Base-by-base conservation (phyloP, 1,140 invertebrate genomes). In the Heliothis virescens region DNA sequence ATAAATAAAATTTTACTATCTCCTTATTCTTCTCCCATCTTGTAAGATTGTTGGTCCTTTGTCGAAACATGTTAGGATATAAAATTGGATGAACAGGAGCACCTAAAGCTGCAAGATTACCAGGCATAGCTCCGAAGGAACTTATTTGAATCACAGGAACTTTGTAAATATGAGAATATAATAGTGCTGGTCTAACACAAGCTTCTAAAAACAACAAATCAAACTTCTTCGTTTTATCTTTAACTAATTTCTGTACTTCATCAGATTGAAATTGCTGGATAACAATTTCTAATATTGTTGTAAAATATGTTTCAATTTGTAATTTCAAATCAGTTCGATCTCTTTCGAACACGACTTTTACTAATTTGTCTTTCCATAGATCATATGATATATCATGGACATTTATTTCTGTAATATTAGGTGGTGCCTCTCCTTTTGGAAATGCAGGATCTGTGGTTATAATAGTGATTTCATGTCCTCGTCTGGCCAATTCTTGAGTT, bases 401-500 rank as follows among this genome's bases (percentile, higher is more conserved):
- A 55, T 90, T 80, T 0, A 90, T 84, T 87, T 90, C 87, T 67
- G 69, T 88, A 10, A 90, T 76, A 79, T 90, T 89, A 2, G 57
- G 48, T n/a, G 84, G 85, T 16, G 81, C 29, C 62, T 85, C 13
- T 5, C 83, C 82, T 21, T 89, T 85, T 50, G 82, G 50, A 26
- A 78, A 85, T 0, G 76, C 82, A 9, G 91, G 92, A 83, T 92
- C 83, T 11, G 89, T 73, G 34, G 93, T 94, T 3, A 93, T 83
- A 0, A 91, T 81, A 15, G 92, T 90, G 0, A 96, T 82, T 75
- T 95, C 89, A 82, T 96, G 95, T 11, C 95, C 95, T 63, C 90
- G 83, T 63, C 88, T 90, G 0, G 87, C 90, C 47, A 96, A 82
- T 78, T 91, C 92, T 73, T 87, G 83, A 57, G 90, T 89, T 7